Base-by-base conservation (phyloP, 2,113 vertebrate species). In the Theristicus caerulescens region DNA sequence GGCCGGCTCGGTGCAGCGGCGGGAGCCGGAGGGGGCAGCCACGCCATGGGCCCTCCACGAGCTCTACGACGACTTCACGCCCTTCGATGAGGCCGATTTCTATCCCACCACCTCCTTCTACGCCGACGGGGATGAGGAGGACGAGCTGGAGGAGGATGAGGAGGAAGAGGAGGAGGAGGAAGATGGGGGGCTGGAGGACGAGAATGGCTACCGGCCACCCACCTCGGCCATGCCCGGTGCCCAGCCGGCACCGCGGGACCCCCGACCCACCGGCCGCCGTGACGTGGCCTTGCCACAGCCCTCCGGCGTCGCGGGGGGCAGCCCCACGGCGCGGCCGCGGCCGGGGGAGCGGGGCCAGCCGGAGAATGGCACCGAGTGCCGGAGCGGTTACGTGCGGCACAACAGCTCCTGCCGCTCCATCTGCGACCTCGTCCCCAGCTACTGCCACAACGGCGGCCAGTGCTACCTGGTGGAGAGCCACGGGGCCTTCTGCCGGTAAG, bases 391-490 rank as follows among this genome's bases (percentile, higher is more conserved):
- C 49, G 97, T 98, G 88, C 94, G 97, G 65, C 97, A 98, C 83
- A 99, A 99, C 25, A 98, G 98, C 79, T 99, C 98, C 93, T 99
- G 99, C 97, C 98, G 98, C 94, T 99, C 99, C 0, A 95, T 98
- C 82, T 99, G 99, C 9, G 99, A 99, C 90, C 96, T 97, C 78
- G 98, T 98, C 91, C 99, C 99, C 49, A 99, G 98, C 97, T 99
- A 99, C 97, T 99, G 99, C 97, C 98, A 99, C 98, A 99, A 99
- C 19, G 99, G 99, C 13, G 99, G 99, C 42, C 99, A 99, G 97
- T 99, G 99, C 92, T 99, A 99, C 97, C 96, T 99, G 96, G 98
- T 99, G 97, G 99, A 99, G 95, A 98, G 98, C 76, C 95, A 98
- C 49, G 99, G 99, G 12, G 98, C 99, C 87, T 99, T 99, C 98